phyloP scores from a whole-genome alignment of 2,113 vertebrate species.

The Scophthalmus maximus region DNA sequence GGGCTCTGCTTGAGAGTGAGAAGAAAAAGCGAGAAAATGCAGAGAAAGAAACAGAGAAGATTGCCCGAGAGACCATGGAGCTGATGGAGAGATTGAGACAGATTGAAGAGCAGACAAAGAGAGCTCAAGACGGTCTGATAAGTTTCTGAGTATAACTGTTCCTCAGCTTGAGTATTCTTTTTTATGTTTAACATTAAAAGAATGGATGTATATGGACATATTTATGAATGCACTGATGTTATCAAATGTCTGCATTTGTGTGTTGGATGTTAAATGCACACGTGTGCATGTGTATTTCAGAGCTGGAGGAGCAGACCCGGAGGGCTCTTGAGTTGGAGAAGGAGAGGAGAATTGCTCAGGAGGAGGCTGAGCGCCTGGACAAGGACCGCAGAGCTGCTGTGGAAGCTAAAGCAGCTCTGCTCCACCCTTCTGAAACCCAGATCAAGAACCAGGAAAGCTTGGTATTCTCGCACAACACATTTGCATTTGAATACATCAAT shows the following conservation, averaged over 20 bases:
- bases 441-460: constrained; percentile 92
- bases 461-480: constrained; percentile 77
- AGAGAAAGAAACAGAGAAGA: constrained; percentile 97
- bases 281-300: constrained; percentile 72
- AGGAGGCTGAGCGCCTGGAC: constrained; percentile 93
- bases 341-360: constrained; percentile 89
- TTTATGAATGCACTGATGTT: constrained; percentile 10
- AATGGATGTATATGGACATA: constrained; percentile 3
- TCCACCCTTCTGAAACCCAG: constrained; percentile 89
- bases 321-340: constrained; percentile 92
- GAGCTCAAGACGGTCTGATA: constrained; percentile 92
- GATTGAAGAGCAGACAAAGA: constrained; percentile 97
- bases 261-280: background rate
- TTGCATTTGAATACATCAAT: background rate
- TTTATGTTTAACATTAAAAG: constrained; percentile 38
- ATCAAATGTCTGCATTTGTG: background rate
- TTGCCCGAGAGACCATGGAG: constrained; percentile 96
- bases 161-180: constrained; percentile 37
- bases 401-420: constrained; percentile 89
- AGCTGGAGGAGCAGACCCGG: constrained; percentile 95
- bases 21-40: constrained; percentile 97
- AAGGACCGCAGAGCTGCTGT: constrained; percentile 90
- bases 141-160: constrained; percentile 63
- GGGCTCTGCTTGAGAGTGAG: constrained; percentile 95
- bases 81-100: constrained; percentile 93